Percentiles rank a stretch among this genome's conserved stretches.
Evolutionary conservation across 2,113 vertebrate genomes (phyloP).

Genomic region (Cavia porcellus): DNA sequence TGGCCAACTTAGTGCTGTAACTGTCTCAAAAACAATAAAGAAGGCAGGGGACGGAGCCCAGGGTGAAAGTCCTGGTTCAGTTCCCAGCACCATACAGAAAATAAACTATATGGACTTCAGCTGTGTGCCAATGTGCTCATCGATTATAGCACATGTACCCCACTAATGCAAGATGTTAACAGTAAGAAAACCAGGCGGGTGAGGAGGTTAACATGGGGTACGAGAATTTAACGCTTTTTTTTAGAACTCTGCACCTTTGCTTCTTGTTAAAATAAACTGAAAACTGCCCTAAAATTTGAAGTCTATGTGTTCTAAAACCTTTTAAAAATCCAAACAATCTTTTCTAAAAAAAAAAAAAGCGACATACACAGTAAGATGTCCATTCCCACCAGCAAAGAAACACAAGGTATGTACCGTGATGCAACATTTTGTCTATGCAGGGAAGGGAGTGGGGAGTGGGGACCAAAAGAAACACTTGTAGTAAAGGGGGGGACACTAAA

Average conservation of each 20-base stretch:
- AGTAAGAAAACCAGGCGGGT: not conserved
- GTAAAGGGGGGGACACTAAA: not conserved
- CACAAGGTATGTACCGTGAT: fast-evolving
- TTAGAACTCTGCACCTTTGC: not conserved
- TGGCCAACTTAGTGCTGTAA: not conserved
- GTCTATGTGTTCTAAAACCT: not conserved
- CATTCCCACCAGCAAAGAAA: not conserved
- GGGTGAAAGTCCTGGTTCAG: not conserved
- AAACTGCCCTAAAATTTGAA: not conserved
- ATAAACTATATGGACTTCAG: not conserved
- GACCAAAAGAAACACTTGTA: not conserved
- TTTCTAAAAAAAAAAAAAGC: not conserved
- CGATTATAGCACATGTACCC: too few relatives aligned
- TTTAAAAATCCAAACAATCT: not conserved
- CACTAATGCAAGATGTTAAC: not conserved
- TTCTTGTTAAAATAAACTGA: not conserved
- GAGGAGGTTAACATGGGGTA: not conserved
- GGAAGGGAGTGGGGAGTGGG: not conserved
- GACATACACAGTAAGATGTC: not conserved
- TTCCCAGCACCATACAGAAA: not conserved
- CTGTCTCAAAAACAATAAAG: not conserved
- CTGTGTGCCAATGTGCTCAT: too few relatives aligned
- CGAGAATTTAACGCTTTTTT: not conserved
- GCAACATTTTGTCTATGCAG: not conserved
- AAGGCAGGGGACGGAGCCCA: not conserved